Base-by-base conservation (phyloP, 2,797 vertebrate genomes). In the Synanceia verrucosa region DNA sequence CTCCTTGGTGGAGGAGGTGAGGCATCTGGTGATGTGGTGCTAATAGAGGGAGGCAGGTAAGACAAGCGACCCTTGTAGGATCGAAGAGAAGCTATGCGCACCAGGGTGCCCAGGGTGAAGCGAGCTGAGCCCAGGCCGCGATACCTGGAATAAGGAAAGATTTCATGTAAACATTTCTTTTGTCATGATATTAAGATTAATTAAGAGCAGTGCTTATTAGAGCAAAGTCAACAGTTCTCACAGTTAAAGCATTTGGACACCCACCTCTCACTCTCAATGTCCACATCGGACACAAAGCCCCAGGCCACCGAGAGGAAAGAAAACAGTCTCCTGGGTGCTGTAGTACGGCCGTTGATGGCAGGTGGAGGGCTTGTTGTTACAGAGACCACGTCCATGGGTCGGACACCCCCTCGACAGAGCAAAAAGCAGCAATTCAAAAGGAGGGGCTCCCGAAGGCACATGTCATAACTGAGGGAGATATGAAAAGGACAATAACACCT, bases 251-350 rank as follows among this genome's bases (percentile, higher is more conserved):
- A 60, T 60, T 29, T 23, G 59, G 18, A 73, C 46, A 78, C 82
- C 28, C 51, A 94, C 93, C 95, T 94, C 87, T 98, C 97, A n/a
- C 96, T 98, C 81, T 97, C 97, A 7, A 97, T 96, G 82, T 98
- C 97, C 52, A 97, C 97, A 4, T 98, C 97, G 0, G 97, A 97
- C 72, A 98, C 94, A 46, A 98, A 96, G 48, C 97, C 97, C 97
- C 97, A 97, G 70, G 97, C 97, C 74, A 98, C 95, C 7, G 95
- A 95, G n/a, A 98, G 93, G 89, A 97, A 97, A 76, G 97, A 98
- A 84, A 96, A 97, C 31, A 95, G 91, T 56, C 95, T 96, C 64
- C 84, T 92, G 47, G 93, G 91, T 41, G 78, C 65, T 26, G 88
- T 61, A 2, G 78, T 33, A 1, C 73, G 91, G 44, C 88, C 90